Evolutionary conservation across 2,888 invertebrate genomes (phyloP).

Genomic region (Antheraea assamensis): DNA sequence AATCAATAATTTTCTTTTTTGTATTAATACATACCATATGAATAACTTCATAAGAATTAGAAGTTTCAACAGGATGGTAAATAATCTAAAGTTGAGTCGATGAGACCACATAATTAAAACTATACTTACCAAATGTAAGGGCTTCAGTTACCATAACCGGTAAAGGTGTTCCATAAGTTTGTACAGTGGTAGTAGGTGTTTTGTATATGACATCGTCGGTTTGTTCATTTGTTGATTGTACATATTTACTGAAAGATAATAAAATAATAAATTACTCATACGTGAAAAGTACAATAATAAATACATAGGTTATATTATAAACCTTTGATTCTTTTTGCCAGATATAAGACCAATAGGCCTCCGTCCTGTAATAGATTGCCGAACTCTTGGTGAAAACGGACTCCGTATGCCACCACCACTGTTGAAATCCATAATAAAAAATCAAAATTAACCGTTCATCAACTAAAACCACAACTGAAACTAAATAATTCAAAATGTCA

Average conservation of each 20-base stretch:
- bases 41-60: no score
- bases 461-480: constrained; percentile 23
- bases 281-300: constrained; percentile 22
- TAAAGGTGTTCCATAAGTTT: constrained; percentile 90
- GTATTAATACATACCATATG: no score
- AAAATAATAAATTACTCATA: neutral
- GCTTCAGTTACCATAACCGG: constrained; percentile 96
- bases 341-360: constrained; percentile 60
- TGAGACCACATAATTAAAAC: neutral
- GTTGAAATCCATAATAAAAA: constrained; percentile 60
- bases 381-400: constrained; percentile 72
- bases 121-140: constrained; percentile 87
- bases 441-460: neutral
- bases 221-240: constrained; percentile 51
- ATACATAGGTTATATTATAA: constrained; percentile 38
- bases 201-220: constrained; percentile 89
- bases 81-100: neutral
- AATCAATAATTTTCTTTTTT: no score
- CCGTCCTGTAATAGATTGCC: constrained; percentile 66
- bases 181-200: constrained; percentile 87
- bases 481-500: constrained; percentile 34
- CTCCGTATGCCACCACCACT: constrained; percentile 69
- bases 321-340: constrained; percentile 67
- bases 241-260: constrained; percentile 52
- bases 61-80: no score